phyloP scores from a whole-genome alignment of 2,113 vertebrate genomes.

The Grantiella picta region DNA sequence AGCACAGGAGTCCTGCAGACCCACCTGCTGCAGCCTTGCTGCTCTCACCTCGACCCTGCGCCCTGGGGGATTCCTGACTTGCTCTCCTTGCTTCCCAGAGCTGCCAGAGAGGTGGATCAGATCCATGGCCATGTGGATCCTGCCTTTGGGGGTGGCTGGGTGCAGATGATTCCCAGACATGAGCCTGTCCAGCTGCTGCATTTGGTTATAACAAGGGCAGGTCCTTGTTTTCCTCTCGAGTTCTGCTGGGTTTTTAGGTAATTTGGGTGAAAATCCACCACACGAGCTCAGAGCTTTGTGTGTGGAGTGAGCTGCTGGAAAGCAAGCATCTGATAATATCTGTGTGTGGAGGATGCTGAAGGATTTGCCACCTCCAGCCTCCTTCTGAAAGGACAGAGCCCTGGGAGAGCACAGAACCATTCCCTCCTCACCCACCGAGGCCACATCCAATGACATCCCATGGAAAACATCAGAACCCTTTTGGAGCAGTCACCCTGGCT shows the following conservation, averaged over 20 bases:
- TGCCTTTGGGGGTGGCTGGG: neutral
- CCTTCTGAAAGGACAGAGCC: neutral
- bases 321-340: too few species aligned
- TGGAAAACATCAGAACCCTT: neutral
- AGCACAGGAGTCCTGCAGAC: neutral
- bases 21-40: neutral
- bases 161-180: neutral
- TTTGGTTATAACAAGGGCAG: neutral
- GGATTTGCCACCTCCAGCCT: neutral
- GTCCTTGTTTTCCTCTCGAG: neutral
- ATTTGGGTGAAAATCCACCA: neutral
- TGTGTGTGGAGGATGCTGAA: too few species aligned
- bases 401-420: neutral
- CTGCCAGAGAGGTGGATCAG: too few species aligned
- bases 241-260: neutral
- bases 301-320: neutral
- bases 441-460: rapidly evolving
- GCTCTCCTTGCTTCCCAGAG: neutral
- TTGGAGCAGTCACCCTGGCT: neutral
- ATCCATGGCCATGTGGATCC: rapidly evolving
- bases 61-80: rapidly evolving
- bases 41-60: neutral
- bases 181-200: neutral
- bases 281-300: neutral
- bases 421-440: neutral